These are phyloP conservation scores for Stigmatopora nigra DNA, from an alignment of 2,113 vertebrate genomes.

Conservation along the genomic window DNA sequence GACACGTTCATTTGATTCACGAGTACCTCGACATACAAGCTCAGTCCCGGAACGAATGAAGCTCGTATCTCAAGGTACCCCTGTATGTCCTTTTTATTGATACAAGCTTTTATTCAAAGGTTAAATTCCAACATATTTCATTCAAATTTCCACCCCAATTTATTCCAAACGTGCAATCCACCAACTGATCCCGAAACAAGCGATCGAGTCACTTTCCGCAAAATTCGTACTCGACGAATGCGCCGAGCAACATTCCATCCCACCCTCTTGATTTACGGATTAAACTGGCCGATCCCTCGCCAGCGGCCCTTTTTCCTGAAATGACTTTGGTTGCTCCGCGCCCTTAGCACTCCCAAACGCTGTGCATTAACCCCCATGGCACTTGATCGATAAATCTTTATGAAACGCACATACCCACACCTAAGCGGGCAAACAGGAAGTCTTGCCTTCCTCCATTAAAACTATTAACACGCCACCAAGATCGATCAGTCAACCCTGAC, in stretches of 20 bases:
- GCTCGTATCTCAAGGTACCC: too few species aligned
- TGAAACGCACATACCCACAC: neutral
- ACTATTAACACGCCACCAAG: constrained; percentile 56
- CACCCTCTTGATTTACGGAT: constrained; percentile 41
- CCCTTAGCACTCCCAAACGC: constrained; percentile 41
- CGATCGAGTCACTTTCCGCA: constrained; percentile 16
- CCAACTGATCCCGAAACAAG: constrained; percentile 1
- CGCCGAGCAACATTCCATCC: constrained; percentile 46
- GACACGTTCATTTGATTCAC: too few species aligned
- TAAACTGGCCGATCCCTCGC: constrained; percentile 25
- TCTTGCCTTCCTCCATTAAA: constrained; percentile 45
- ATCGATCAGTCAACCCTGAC: constrained; percentile 49
- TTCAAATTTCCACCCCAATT: neutral
- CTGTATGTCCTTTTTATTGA: neutral
- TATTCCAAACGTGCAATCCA: neutral
- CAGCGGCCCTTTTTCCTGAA: constrained; percentile 41
- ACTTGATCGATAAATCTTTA: constrained; percentile 53
- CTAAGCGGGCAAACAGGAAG: constrained; percentile 16
- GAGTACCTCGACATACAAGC: too few species aligned
- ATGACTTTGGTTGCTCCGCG: constrained; percentile 48
- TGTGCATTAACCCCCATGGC: constrained; percentile 50
- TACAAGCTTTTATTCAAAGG: neutral
- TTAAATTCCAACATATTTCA: neutral
- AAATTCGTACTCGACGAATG: constrained; percentile 24
- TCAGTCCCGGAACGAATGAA: too few species aligned